Evolutionary conservation across 2,797 vertebrate species (phyloP), one percentile per base, ranked within the genome.

Genomic region (Arremon brunneinucha): DNA sequence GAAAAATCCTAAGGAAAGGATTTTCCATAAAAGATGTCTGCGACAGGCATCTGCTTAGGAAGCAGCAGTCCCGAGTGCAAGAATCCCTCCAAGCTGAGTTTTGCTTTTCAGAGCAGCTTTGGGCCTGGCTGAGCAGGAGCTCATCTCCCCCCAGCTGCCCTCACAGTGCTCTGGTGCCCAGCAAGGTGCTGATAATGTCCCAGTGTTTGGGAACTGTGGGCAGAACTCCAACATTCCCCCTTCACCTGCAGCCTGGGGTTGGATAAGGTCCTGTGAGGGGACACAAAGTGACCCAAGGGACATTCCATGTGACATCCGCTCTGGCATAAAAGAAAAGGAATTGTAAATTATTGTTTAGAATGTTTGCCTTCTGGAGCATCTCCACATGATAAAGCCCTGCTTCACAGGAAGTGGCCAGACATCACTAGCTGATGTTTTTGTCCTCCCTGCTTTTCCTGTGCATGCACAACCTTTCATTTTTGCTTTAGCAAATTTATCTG

Each of bases 321-420:
- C 12, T 22, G 23, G 43, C 11, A 55, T 3, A 10, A 16, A 32
- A 60, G 37, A 34, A 67, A 67, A 53, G 2, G 8, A 60, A 55
- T 22, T 55, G 32, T 9, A 55, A n/a, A 32, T n/a, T 2, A 1
- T 26, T 56, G 19, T 50, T 76, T 44, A 11, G 13, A 22, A 1
- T 14, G 11, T 37, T 50, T 69, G 23, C 14, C 20, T 56, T 30
- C 13, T 20, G 9, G 35, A 62, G 13, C 19, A 55, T 7, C 18
- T 34, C 22, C 41, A 16, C 6, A 2, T 4, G 9, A 43, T 24
- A 19, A 50, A 50, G 15, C 3, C 10, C 26, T 41, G 34, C 21
- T 47, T 35, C 22, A 34, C 0, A 0, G 26, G 21, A 27, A 47
- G 21, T 35, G 11, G 34, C 15, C 11, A 3, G 21, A 37, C 6